phyloP scores from a whole-genome alignment of 1,140 invertebrate species.

The Sycophila sp. region DNA sequence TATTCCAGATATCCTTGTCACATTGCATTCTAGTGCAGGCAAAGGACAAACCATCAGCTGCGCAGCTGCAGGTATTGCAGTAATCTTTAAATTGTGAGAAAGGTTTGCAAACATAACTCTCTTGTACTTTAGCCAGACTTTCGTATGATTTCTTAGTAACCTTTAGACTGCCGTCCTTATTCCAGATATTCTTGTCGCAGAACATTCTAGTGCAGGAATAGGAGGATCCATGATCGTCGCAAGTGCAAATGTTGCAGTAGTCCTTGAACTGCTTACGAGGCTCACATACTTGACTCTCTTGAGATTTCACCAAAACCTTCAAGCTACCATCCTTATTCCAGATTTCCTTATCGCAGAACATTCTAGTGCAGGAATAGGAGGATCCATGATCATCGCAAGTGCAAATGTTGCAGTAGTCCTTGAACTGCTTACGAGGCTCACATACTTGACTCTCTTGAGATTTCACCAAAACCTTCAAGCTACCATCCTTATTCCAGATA shows the following conservation, averaged over 20 bases:
- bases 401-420: slow-evolving; percentile 14
- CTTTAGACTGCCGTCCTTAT: neutral
- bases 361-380: slow-evolving; percentile 12
- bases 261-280: neutral
- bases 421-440: neutral
- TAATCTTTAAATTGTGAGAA: neutral
- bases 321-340: slow-evolving; percentile 5
- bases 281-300: neutral
- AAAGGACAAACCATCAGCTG: neutral
- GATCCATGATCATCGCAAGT: neutral
- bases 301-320: neutral
- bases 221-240: neutral
- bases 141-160: neutral
- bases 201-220: neutral
- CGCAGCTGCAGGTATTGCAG: neutral
- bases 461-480: neutral
- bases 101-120: neutral
- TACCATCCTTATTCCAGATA: slow-evolving; percentile 23
- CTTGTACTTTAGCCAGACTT: neutral
- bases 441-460: too few relatives aligned
- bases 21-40: neutral
- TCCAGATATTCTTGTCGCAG: neutral
- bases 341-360: neutral
- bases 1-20: neutral
- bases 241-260: neutral